These are phyloP conservation scores for Syrista parreyssii DNA, from an alignment of 2,888 invertebrate genomes.

Conservation along the genomic window DNA sequence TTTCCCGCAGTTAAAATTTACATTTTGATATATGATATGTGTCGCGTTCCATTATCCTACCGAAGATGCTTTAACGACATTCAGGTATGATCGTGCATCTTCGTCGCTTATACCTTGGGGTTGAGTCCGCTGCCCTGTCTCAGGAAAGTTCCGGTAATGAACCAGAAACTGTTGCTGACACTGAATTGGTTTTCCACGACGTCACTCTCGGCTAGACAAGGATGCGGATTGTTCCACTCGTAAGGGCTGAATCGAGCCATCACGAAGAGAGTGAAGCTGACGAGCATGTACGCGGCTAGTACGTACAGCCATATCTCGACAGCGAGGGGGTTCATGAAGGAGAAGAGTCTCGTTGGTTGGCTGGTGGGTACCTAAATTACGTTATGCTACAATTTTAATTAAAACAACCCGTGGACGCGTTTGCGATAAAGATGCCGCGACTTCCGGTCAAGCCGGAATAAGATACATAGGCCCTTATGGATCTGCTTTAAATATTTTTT, in stretches of 20 bases:
- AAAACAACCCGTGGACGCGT: slow-evolving; percentile 52
- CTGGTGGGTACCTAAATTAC: slow-evolving; percentile 84
- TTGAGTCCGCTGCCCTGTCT: slow-evolving; percentile 87
- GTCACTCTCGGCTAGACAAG: slow-evolving; percentile 84
- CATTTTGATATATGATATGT: no score
- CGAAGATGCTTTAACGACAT: no score
- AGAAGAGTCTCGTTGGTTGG: slow-evolving; percentile 89
- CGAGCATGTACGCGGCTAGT: slow-evolving; percentile 91
- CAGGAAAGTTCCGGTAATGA: slow-evolving; percentile 89
- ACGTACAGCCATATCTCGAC: slow-evolving; percentile 98
- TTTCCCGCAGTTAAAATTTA: no score
- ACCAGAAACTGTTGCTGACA: slow-evolving; percentile 93
- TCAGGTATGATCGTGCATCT: slow-evolving; percentile 6
- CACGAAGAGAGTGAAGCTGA: slow-evolving; percentile 93
- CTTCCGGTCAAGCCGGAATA: no score
- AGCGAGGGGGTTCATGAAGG: slow-evolving; percentile 96
- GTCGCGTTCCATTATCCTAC: no score
- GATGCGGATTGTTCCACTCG: slow-evolving; percentile 90
- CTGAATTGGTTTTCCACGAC: slow-evolving; percentile 96
- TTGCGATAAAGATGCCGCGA: background rate
- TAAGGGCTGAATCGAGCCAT: slow-evolving; percentile 97
- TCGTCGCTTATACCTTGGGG: slow-evolving; percentile 76
- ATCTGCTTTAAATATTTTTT: no score
- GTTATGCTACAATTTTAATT: slow-evolving; percentile 65
- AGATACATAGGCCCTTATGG: no score